Conservation (phyloP, 2,797 vertebrate genomes). For the Poliocrania exsul region DNA sequence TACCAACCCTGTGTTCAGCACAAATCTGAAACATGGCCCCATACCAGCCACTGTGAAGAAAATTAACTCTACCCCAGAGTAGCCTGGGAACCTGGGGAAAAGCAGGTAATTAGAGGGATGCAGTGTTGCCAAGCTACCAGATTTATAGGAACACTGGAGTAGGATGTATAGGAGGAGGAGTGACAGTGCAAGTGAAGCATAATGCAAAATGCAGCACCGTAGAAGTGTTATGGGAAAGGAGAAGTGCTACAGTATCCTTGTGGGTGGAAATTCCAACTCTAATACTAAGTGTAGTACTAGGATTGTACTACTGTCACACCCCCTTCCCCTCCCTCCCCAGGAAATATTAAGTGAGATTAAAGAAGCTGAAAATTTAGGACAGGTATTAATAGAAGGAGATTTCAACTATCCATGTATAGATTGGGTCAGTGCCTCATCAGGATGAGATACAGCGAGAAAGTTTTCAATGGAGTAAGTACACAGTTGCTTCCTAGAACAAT, state of each 20-base stretch:
- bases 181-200: background rate
- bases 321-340: background rate
- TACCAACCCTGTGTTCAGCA: background rate
- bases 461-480: background rate
- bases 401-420: background rate
- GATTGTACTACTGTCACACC: slow-evolving; percentile 1
- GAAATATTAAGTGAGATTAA: slow-evolving; percentile 52
- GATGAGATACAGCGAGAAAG: background rate
- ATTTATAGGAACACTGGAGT: background rate
- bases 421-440: background rate
- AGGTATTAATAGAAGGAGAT: slow-evolving; percentile 52
- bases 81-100: background rate
- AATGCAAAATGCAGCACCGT: background rate
- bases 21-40: fast-evolving
- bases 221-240: background rate
- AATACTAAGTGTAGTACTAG: slow-evolving; percentile 31
- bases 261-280: slow-evolving; percentile 29
- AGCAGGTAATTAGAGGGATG: background rate
- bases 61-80: background rate
- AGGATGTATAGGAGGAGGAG: slow-evolving; percentile 21
- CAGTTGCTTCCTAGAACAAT: slow-evolving; percentile 18
- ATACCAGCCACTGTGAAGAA: background rate
- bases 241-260: background rate
- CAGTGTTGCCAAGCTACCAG: slow-evolving; percentile 12
- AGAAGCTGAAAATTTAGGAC: slow-evolving; percentile 26